Evolutionary conservation across 2,888 invertebrate species (phyloP).

Genomic region (Scaptomyza flava): DNA sequence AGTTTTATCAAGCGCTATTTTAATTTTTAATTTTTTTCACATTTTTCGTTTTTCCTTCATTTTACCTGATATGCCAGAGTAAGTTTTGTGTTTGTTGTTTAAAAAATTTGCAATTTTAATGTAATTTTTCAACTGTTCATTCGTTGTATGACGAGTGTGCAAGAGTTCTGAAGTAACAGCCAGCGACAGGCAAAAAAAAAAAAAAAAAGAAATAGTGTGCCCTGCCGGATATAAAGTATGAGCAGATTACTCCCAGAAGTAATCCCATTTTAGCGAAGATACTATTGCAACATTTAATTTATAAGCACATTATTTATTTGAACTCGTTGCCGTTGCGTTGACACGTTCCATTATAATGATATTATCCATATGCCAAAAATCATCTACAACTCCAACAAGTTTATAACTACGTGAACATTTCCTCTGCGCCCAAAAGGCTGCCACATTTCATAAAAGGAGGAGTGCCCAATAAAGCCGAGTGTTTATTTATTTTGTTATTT

Average conservation of each 20-base stretch:
- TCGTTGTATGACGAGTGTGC: slow-evolving; percentile 72
- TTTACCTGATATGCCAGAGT: slow-evolving; percentile 32
- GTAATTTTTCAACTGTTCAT: slow-evolving; percentile 74
- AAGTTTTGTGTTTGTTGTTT: slow-evolving; percentile 22
- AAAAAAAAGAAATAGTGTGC: no score
- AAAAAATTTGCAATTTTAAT: slow-evolving; percentile 75
- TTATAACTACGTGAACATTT: slow-evolving; percentile 1
- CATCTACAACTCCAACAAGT: background rate
- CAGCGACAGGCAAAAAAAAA: slow-evolving; percentile 40
- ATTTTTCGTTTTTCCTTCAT: slow-evolving; percentile 11
- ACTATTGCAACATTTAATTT: no score
- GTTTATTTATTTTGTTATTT: no score
- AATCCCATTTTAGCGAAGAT: slow-evolving; percentile 11
- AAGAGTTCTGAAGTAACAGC: slow-evolving; percentile 52
- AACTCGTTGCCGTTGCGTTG: slow-evolving; percentile 2
- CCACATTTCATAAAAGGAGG: slow-evolving; percentile 14
- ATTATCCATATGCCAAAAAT: slow-evolving; percentile 18
- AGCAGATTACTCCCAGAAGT: slow-evolving; percentile 8
- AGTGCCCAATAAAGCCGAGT: no score
- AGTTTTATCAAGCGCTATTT: slow-evolving; percentile 33
- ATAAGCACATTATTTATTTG: no score
- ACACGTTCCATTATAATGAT: slow-evolving; percentile 32
- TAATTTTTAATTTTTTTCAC: slow-evolving; percentile 33
- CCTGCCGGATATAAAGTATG: no score
- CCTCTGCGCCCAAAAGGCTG: slow-evolving; percentile 42